phyloP scores from a whole-genome alignment of 2,113 vertebrate genomes.

The Cyanistes caeruleus region DNA sequence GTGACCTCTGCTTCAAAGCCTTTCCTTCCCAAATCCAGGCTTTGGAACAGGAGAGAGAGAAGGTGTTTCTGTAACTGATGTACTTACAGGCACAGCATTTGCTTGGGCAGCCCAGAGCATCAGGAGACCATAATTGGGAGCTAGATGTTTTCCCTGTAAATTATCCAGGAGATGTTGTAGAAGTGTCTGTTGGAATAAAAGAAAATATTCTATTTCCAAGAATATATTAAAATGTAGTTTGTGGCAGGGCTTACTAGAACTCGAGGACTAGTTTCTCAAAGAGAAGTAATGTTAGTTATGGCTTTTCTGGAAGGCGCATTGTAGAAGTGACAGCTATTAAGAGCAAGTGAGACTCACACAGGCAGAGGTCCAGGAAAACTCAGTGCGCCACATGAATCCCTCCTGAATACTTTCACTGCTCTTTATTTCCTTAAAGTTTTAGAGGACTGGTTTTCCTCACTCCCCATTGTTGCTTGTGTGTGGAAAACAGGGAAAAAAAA shows the following conservation, averaged over 20 bases:
- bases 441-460: neutral
- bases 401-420: neutral
- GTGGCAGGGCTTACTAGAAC: neutral
- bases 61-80: neutral
- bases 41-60: neutral
- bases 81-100: constrained; percentile 83
- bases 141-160: constrained; percentile 59
- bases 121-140: constrained; percentile 75
- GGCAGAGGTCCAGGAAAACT: neutral
- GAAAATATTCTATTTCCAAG: neutral
- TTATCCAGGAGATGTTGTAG: constrained; percentile 74
- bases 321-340: neutral
- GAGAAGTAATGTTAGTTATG: neutral
- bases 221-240: neutral
- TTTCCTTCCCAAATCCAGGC: constrained; percentile 15
- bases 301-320: neutral
- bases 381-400: neutral
- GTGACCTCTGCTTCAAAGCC: constrained; percentile 19
- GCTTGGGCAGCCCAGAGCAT: constrained; percentile 86
- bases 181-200: constrained; percentile 75
- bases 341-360: neutral
- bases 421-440: neutral
- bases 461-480: neutral
- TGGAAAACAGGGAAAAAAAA: neutral
- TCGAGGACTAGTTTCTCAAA: neutral